phyloP scores from a whole-genome alignment of 2,888 invertebrate genomes.

The Dasysyrphus albostriatus region DNA sequence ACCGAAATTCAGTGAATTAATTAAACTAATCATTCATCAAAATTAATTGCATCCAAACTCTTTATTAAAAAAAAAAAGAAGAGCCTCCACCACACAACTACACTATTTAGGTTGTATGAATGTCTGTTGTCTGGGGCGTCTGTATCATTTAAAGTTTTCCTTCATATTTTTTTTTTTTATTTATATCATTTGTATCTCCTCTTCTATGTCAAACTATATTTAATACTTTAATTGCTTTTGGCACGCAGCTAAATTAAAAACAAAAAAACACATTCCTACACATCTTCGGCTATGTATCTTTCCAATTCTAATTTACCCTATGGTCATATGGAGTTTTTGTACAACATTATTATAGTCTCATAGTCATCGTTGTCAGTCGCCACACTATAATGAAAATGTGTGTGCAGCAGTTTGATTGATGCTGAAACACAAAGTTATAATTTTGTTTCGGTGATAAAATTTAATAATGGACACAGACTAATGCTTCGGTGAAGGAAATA shows the following conservation, averaged over 20 bases:
- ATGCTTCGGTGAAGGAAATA: conserved; percentile 22
- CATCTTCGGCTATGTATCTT: conserved; percentile 33
- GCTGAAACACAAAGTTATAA: conserved; percentile 50
- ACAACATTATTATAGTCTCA: background rate
- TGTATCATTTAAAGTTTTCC: conserved; percentile 1
- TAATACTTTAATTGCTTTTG: conserved; percentile 71
- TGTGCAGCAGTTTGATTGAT: conserved; percentile 64
- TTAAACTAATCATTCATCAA: conserved; percentile 48
- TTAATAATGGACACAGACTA: conserved; percentile 69
- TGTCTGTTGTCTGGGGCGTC: background rate
- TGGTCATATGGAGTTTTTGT: background rate
- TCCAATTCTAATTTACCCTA: conserved; percentile 42
- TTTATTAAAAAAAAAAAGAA: background rate
- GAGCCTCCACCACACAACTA: conserved; percentile 1
- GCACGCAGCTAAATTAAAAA: conserved; percentile 72
- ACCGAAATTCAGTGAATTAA: conserved; percentile 30
- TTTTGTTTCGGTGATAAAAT: conserved; percentile 68
- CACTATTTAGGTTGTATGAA: background rate
- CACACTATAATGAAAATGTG: conserved; percentile 58
- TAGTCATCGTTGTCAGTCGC: background rate
- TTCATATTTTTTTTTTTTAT: conserved; percentile 1
- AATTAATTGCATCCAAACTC: conserved; percentile 62
- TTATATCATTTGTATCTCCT: background rate
- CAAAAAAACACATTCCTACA: conserved; percentile 38
- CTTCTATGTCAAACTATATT: conserved; percentile 58